These are phyloP conservation scores for Oryzias javanicus DNA, from an alignment of 2,113 vertebrate genomes.

Conservation along the genomic window DNA sequence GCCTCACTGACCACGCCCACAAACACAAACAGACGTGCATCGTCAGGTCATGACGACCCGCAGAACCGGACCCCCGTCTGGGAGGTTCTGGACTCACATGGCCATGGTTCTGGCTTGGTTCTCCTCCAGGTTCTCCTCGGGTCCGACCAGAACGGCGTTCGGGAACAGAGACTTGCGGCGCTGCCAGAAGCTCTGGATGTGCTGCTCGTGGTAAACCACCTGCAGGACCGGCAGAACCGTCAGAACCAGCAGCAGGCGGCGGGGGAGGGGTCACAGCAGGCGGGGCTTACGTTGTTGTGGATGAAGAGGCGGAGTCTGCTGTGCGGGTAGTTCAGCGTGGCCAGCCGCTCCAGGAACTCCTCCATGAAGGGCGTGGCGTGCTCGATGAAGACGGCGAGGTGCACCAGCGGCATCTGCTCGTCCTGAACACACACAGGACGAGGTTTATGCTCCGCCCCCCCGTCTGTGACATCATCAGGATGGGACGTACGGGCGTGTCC, in stretches of 20 bases:
- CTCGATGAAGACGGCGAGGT: constrained; percentile 51
- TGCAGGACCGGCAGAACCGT: constrained; percentile 7
- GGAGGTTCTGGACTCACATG: constrained; percentile 46
- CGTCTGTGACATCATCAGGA: neutral
- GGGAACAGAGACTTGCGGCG: constrained; percentile 42
- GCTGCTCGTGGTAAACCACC: constrained; percentile 65
- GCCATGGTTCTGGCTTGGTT: constrained; percentile 59
- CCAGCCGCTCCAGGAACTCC: constrained; percentile 61
- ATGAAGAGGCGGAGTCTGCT: constrained; percentile 54
- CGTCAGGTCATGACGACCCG: too few relatives aligned
- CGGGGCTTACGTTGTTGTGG: constrained; percentile 57
- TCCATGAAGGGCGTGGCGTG: constrained; percentile 62
- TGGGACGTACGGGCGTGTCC: neutral
- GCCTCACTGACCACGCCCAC: constrained; percentile 30
- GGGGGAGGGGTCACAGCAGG: too few relatives aligned
- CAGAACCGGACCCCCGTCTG: too few relatives aligned
- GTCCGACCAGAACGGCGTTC: constrained; percentile 46
- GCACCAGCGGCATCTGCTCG: constrained; percentile 52
- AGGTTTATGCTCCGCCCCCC: accelerated
- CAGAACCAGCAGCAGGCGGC: too few relatives aligned
- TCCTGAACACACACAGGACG: constrained; percentile 35
- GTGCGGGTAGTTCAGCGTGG: constrained; percentile 46
- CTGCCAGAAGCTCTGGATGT: constrained; percentile 66
- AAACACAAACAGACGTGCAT: neutral
- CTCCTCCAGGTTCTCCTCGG: constrained; percentile 62